Evolutionary conservation across 2,888 invertebrate species (phyloP).

Genomic region (Schizaphis graminum): DNA sequence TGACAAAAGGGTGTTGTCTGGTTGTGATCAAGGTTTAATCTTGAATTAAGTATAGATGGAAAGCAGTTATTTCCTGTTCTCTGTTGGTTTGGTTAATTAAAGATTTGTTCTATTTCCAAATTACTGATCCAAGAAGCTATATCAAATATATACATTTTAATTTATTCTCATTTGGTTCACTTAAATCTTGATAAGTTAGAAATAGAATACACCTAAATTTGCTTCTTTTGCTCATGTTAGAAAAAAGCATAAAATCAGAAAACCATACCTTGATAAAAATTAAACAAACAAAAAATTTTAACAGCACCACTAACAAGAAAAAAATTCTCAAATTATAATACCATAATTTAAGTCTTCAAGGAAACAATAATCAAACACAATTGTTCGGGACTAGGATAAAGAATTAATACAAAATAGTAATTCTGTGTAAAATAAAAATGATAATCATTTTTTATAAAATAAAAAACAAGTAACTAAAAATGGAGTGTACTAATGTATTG

Average conservation of each 20-base stretch:
- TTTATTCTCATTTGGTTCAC: neutral
- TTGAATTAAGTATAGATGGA: neutral
- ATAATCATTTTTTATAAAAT: conserved; percentile 54
- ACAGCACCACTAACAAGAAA: neutral
- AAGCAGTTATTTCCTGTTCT: neutral
- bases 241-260: neutral
- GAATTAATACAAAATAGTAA: conserved; percentile 28
- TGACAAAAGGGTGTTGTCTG: too few species aligned
- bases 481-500: conserved; percentile 63
- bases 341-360: neutral
- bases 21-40: too few species aligned
- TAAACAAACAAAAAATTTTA: neutral
- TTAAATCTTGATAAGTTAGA: neutral
- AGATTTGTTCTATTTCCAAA: neutral
- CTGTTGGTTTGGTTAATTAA: too few species aligned
- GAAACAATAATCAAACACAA: neutral
- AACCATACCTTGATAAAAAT: neutral
- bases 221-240: neutral
- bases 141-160: neutral
- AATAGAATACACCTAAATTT: neutral
- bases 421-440: conserved; percentile 46
- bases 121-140: neutral
- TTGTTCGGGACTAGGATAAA: neutral
- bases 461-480: conserved; percentile 61
- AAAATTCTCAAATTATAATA: neutral